Evolutionary conservation across 2,113 vertebrate species (phyloP).

Genomic region (Cranoglanis bouderius): DNA sequence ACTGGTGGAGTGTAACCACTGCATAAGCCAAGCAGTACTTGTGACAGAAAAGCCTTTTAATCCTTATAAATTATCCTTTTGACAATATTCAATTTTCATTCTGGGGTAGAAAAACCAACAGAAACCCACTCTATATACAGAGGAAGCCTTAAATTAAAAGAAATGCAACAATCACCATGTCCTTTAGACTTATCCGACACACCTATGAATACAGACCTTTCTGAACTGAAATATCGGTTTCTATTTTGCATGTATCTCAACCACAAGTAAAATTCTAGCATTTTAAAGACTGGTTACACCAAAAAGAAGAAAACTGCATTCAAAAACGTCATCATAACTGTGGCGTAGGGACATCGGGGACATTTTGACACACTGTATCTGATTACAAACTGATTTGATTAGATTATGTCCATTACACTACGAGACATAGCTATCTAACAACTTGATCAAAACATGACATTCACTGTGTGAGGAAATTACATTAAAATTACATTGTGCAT

Average conservation of each 20-base stretch:
- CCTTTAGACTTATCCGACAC: not conserved
- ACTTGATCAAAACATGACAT: not conserved
- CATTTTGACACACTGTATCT: not conserved
- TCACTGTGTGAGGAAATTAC: no score
- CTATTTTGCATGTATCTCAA: not conserved
- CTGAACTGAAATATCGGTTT: not conserved
- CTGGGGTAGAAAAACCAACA: not conserved
- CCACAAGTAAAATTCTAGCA: not conserved
- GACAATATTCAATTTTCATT: not conserved
- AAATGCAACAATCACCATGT: not conserved
- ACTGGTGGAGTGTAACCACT: not conserved
- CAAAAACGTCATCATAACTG: not conserved
- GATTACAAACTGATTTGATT: not conserved
- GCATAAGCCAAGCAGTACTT: slow-evolving; percentile 2
- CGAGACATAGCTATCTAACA: not conserved
- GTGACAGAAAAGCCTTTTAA: not conserved
- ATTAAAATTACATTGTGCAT: no score
- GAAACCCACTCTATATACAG: not conserved
- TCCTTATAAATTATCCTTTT: not conserved
- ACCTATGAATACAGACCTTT: not conserved
- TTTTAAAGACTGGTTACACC: not conserved
- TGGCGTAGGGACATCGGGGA: not conserved
- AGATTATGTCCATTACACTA: not conserved
- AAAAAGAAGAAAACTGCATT: not conserved
- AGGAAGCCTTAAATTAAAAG: not conserved